These are phyloP conservation scores for Andrena dorsata DNA, from an alignment of 2,888 invertebrate genomes.

Conservation along the genomic window DNA sequence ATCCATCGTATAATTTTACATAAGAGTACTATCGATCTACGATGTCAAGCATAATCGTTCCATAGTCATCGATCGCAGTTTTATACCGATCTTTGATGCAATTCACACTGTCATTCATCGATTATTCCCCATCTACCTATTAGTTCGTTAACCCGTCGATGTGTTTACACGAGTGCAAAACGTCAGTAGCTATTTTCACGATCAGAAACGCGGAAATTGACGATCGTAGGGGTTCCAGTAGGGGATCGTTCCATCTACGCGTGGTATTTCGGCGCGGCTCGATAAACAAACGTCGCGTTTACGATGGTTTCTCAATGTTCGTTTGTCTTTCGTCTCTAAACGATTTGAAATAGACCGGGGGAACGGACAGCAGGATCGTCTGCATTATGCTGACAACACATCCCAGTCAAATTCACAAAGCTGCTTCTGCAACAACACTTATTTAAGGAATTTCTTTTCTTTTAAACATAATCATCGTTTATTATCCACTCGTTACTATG, in stretches of 20 bases:
- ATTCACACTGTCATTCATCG: neutral
- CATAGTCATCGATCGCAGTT: neutral
- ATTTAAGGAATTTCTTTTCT: neutral
- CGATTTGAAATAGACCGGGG: constrained; percentile 53
- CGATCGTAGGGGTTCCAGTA: constrained; percentile 6
- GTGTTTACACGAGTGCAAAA: constrained; percentile 12
- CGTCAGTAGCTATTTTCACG: constrained; percentile 34
- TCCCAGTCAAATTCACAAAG: neutral
- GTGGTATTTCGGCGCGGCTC: constrained; percentile 43
- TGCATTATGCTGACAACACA: neutral
- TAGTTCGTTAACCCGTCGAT: constrained; percentile 40
- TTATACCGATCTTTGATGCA: constrained; percentile 9
- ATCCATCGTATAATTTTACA: neutral
- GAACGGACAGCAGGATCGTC: constrained; percentile 12
- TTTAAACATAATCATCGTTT: neutral
- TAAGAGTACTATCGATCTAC: neutral
- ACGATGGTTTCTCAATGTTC: constrained; percentile 37
- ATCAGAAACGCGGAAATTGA: constrained; percentile 37
- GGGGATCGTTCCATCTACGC: constrained; percentile 16
- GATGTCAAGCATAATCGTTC: neutral
- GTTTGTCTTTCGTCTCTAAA: constrained; percentile 27
- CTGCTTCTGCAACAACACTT: neutral
- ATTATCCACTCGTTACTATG: too few relatives aligned
- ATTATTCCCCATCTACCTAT: constrained; percentile 9
- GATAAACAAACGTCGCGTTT: constrained; percentile 50